Conservation (phyloP, 2,797 vertebrate genomes). For the Hippoglossus hippoglossus region DNA sequence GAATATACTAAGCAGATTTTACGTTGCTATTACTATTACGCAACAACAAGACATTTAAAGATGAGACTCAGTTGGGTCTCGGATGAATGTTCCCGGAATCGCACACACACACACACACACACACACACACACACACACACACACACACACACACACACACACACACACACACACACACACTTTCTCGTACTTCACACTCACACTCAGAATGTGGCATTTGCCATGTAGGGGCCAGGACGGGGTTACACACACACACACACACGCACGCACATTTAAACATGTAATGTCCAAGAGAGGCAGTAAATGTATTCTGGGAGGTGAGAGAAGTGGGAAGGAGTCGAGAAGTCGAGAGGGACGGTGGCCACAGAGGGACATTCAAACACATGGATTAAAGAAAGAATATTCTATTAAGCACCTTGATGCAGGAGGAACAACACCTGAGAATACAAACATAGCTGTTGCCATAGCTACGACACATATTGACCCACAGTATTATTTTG, state of each 20-base stretch:
- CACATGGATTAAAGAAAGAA: background rate
- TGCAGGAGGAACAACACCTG: background rate
- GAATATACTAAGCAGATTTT: slow-evolving; percentile 4
- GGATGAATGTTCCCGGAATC: slow-evolving; percentile 59
- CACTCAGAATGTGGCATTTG: slow-evolving; percentile 74
- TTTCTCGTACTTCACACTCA: slow-evolving; percentile 63
- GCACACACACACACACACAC: background rate
- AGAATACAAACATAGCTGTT: background rate
- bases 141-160: background rate
- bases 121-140: no score
- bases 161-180: slow-evolving; percentile 8
- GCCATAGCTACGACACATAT: background rate
- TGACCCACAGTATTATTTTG: background rate
- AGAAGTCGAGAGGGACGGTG: slow-evolving; percentile 25
- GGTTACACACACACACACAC: slow-evolving; percentile 32
- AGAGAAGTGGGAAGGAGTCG: slow-evolving; percentile 58
- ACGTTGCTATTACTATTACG: slow-evolving; percentile 19
- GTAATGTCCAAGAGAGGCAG: slow-evolving; percentile 28
- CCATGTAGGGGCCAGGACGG: slow-evolving; percentile 48
- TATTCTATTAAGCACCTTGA: background rate
- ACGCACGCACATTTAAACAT: slow-evolving; percentile 2
- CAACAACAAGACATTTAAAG: slow-evolving; percentile 43
- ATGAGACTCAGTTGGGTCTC: slow-evolving; percentile 16
- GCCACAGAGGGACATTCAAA: slow-evolving; percentile 22
- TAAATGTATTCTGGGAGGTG: slow-evolving; percentile 67